Evolutionary conservation across 2,797 vertebrate species (phyloP), one percentile per base, ranked within the genome.

Genomic region (Buphagus erythrorhynchus): DNA sequence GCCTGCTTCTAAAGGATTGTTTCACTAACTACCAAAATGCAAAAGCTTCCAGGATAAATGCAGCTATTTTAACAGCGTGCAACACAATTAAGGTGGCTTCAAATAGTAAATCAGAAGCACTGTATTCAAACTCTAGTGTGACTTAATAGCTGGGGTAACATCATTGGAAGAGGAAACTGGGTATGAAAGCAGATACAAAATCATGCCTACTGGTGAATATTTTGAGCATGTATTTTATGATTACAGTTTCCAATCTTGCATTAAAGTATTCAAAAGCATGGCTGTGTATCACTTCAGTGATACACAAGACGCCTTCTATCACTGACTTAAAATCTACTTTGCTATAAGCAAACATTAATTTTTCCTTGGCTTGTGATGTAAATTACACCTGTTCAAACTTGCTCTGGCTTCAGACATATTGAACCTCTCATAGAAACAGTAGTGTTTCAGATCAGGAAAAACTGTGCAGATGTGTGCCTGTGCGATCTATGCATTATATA

Each of bases 231-330:
- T 49, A 46, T 29, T 33, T 9, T 18, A 66, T 51, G 28, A 78
- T 42, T 58, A 16, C 42, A 61, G 14, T 80, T 90, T 67, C 29
- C 22, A n/a, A 6, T 38, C 16, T n/a, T 57, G 31, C 22, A 45
- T 10, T 29, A 7, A 22, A 58, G 4, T 22, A 48, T 59, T 71
- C 28, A 69, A 42, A 49, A 63, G 26, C 0, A 0, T 10, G 36
- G 31, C 9, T 69, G 33, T 5, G 16, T 33, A 33, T n/a, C 19
- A 10, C 28, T 65, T 35, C 36, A 88, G 31, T 24, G 54, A 57
- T 16, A 51, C 2, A 22, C 3, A 84, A 13, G 51, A 68, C 38
- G 63, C 1, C 11, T 5, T 4, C 29, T 75, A 20, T 6, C 55
- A 63, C 16, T 43, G 33, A 88, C 24, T 65, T 55, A 57, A 71